Evolutionary conservation across 2,797 vertebrate genomes (phyloP).

Genomic region (Xenopus petersii): DNA sequence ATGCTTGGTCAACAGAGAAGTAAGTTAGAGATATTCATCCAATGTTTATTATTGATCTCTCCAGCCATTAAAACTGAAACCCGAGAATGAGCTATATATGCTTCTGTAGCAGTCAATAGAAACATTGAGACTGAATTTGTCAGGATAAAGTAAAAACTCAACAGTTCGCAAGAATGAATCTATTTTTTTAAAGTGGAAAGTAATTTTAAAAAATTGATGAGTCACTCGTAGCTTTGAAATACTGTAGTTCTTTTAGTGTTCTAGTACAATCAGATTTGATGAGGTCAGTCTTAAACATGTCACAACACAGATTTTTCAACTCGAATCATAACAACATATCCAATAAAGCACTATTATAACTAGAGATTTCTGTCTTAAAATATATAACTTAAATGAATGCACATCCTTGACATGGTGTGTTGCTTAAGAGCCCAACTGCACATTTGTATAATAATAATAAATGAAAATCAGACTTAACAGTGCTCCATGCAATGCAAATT

Average conservation of each 20-base stretch:
- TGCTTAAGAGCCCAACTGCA: too few species aligned
- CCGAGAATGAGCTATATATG: neutral
- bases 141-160: neutral
- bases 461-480: too few species aligned
- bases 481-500: too few species aligned
- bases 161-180: neutral
- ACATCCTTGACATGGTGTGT: too few species aligned
- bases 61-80: neutral
- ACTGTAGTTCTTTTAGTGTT: neutral
- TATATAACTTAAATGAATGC: too few species aligned
- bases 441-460: too few species aligned
- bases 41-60: slow-evolving; percentile 6
- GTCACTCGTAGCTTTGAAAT: neutral
- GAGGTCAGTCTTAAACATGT: neutral
- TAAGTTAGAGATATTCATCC: neutral
- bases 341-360: too few species aligned
- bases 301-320: too few species aligned
- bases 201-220: neutral
- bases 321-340: too few species aligned
- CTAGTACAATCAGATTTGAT: neutral
- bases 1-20: neutral
- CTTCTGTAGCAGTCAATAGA: neutral
- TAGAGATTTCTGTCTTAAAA: too few species aligned
- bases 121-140: neutral
- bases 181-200: neutral